Evolutionary conservation across 1,140 invertebrate species (phyloP).

Genomic region (Lasioglossum baleicum): DNA sequence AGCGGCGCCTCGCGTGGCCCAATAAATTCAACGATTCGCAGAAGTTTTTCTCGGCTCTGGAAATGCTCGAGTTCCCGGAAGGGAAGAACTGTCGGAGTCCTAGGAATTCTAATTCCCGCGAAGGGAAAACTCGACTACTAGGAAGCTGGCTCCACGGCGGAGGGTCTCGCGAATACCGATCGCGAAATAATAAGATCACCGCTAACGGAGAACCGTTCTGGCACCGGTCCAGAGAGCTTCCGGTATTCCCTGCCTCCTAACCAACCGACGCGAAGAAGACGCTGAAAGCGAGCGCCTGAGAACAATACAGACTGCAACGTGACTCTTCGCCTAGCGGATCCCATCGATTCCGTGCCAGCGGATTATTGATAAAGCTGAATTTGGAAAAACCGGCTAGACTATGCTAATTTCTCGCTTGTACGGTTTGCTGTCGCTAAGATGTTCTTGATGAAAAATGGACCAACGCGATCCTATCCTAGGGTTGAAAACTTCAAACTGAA

Average conservation of each 20-base stretch:
- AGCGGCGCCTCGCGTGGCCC: background rate
- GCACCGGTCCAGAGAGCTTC: constrained; percentile 33
- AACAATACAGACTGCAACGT: constrained; percentile 18
- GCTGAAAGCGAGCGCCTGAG: background rate
- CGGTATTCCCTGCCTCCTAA: background rate
- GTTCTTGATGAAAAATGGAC: no score
- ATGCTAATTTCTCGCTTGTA: no score
- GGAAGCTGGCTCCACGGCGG: background rate
- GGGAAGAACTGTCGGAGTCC: no score
- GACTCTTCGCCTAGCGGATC: constrained; percentile 11
- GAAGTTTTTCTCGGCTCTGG: background rate
- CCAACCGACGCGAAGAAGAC: background rate
- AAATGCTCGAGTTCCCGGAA: background rate
- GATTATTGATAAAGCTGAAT: background rate
- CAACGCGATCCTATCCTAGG: background rate
- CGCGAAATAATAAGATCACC: constrained; percentile 23
- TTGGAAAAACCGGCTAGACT: no score
- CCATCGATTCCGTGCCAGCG: background rate
- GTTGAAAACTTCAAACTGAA: no score
- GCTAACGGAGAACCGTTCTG: background rate
- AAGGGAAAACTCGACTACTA: background rate
- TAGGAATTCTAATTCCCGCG: background rate
- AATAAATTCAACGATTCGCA: background rate
- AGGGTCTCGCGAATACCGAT: constrained; percentile 5
- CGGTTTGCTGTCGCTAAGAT: no score